Evolutionary conservation across 2,113 vertebrate genomes (phyloP), one percentile per base, ranked within the genome.

Genomic region (Megaceryle maxima): DNA sequence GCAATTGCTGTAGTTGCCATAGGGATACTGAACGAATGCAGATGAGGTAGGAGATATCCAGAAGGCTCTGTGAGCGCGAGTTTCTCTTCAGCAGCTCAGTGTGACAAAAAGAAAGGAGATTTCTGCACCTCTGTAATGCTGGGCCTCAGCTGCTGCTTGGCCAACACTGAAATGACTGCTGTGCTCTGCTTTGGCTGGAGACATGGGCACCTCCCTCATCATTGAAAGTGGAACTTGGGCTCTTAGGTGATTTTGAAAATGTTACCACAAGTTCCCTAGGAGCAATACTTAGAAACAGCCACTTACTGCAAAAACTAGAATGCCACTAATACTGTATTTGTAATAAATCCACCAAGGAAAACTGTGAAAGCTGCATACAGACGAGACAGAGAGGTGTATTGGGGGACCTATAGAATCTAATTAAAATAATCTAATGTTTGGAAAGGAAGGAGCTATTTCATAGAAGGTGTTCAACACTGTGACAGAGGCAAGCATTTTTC

Each of bases 1-100:
- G 93, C 90, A 90, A 88, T 64, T 94, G 88, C 90, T 90, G 72
- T 83, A 95, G 90, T 96, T 97, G 96, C 94, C 88, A 95, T 95
- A 96, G 96, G 94, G 85, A 96, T 83, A 55, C 75, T 60, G 85
- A 94, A 80, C 14, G 68, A 93, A 94, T 94, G 88, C 83, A 90
- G 86, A 96, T 88, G 83, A 95, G 60, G 73, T 39, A 63, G 85
- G 70, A 95, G 82, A 90, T 55, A 94, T 18, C 93, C 56, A 83
- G 90, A 91, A 96, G 50, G 25, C 75, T 93, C 64, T 67, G 22
- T 31, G 76, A 92, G 55, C 63, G 48, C 1, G 15, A 66, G 48
- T 59, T 94, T 90, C 37, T 57, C 46, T 55, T 88, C 72, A 86
- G 73, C 72, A 92, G 72, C 68, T 56, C 48, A 21, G 7, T 33